Evolutionary conservation across 1,140 invertebrate genomes (phyloP), one percentile per base, ranked within the genome.

Genomic region (Drosophila nasuta): DNA sequence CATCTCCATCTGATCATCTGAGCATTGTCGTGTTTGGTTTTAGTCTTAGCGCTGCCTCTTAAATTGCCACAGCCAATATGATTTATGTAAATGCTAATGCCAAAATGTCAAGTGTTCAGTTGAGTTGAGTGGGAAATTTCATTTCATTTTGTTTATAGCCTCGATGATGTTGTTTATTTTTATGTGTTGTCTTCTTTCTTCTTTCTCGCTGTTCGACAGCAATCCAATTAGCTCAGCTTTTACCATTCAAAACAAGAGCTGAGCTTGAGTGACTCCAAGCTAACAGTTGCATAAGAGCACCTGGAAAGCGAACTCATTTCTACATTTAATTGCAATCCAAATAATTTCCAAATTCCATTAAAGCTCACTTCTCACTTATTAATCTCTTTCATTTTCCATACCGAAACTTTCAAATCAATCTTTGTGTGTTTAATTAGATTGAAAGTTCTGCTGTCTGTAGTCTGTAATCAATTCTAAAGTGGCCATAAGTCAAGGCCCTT

Each of bases 61-160:
- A 72, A 82, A 77, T 81, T 77, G 66, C 68, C 72, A 66, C 33
- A 67, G 66, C 75, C 83, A 88, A 79, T 88, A 79, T 86, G 82
- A 86, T 86, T 86, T 88, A 86, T 88, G 82, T 77, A 79, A 86
- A 86, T 87, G 82, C 76, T 87, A 79, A 86, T 86, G 79, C 64
- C 65, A 52, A 86, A 86, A 86, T 86, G 82, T 86, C 83, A 86
- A 86, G 79, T 86, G 83, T 88, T 65, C 8, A 68, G 72, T 4
- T 4, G 20, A 25, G 20, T 46, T 57, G 72, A 70, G 59, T 75
- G 65, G 82, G 52, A 87, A 73, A 68, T 73, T 62, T 68, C 56
- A 68, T 73, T 62, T 68, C 56, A 60, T 45, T 46, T 60, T 58
- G 46, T 66, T 59, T 49, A 66, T 64, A 46, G 51, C 33, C 33